Base-by-base conservation (phyloP, 2,113 vertebrate species). In the Pagrus major region DNA sequence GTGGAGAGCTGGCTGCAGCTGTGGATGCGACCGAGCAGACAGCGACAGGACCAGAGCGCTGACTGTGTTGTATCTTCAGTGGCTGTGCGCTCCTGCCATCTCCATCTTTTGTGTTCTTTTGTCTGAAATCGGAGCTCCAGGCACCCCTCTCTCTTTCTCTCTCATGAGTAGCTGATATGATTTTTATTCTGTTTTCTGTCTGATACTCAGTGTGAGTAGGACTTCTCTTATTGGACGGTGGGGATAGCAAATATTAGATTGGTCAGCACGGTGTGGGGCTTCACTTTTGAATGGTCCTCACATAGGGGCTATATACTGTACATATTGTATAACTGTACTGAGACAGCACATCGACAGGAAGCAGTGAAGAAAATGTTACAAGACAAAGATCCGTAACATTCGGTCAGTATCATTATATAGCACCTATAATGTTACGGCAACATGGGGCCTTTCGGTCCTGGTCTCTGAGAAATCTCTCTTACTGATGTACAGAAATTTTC, bases 271-370 rank as follows among this genome's bases (percentile, higher is more conserved):
- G 73, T 85, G 74, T 74, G 81, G 64, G 82, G 80, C 71, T 75
- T 81, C 54, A 23, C 65, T 73, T 58, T 70, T 5, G 35, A 46
- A 76, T 69, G 81, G 83, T 85, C 83, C 77, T 93, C 52, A 91
- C 91, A 89, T 92, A 94, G 93, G 93, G 71, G 73, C 93, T 93
- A 94, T 16, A 47, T 78, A 83, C 95, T 98, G 97, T 98, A 98
- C 96, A 98, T 97, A 97, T 95, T 97, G 97, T 97, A 97, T 95
- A 97, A 97, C 96, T 96, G 96, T 96, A 96, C 95, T 95, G 96
- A 96, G 91, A 96, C 94, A 92, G 90, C 86, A 83, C 44, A 81
- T 91, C 94, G 89, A 87, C 93, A 68, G 0, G 86, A 89, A 79
- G 84, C 92, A 71, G 70, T 49, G 63, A 73, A 25, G 6, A 54